phyloP scores from a whole-genome alignment of 2,888 invertebrate species.

The Epinotia bilunana region DNA sequence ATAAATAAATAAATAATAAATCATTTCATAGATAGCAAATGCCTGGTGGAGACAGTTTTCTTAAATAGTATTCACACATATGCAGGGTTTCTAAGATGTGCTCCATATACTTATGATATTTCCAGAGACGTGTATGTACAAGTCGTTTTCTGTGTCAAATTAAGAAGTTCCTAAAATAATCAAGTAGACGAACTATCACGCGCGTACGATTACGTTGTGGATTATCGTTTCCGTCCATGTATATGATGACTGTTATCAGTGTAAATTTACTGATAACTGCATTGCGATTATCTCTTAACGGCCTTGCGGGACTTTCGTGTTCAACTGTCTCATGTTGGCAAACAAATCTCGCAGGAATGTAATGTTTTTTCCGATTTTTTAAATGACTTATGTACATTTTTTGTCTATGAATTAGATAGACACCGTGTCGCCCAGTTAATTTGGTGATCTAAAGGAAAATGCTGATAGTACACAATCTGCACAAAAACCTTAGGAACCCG shows the following conservation, averaged over 20 bases:
- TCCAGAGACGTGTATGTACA: neutral
- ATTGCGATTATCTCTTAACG: conserved; percentile 8
- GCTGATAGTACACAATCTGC: neutral
- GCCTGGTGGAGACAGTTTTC: neutral
- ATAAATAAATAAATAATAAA: too few relatives aligned
- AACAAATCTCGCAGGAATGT: neutral
- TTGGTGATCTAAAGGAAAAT: neutral
- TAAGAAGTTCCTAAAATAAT: conserved; percentile 1
- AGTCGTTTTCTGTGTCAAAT: neutral
- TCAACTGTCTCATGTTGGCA: neutral
- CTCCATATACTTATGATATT: neutral
- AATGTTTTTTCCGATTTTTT: neutral
- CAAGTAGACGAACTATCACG: conserved; percentile 20
- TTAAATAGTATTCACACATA: neutral
- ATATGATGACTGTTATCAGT: conserved; percentile 23
- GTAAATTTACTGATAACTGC: conserved; percentile 3
- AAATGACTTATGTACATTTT: neutral
- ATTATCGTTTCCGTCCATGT: conserved; percentile 31
- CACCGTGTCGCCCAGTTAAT: neutral
- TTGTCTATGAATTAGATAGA: neutral
- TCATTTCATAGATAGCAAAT: neutral
- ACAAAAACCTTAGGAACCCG: neutral
- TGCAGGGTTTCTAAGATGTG: neutral
- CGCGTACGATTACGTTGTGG: conserved; percentile 21
- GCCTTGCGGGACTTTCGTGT: neutral